Evolutionary conservation across 2,888 invertebrate genomes (phyloP).

Genomic region (Leptinotarsa peninsularis): DNA sequence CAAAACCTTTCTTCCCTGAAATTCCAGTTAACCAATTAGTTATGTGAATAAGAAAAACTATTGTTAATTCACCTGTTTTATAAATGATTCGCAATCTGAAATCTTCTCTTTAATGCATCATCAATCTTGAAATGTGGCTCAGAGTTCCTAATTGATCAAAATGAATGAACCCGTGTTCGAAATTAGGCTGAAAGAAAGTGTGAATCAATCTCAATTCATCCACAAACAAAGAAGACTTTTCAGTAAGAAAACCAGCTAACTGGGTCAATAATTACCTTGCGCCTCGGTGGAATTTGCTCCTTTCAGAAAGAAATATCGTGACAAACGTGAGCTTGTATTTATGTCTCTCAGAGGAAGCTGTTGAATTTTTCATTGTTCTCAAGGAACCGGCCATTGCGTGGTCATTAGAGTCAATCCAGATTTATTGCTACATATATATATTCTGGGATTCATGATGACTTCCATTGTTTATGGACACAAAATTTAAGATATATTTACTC

Average conservation of each 20-base stretch:
- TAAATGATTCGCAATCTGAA: not conserved
- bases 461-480: too few relatives aligned
- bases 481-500: too few relatives aligned
- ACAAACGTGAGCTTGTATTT: not conserved
- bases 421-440: not conserved
- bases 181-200: constrained; percentile 2
- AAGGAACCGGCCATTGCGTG: not conserved
- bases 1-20: too few relatives aligned
- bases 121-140: not conserved
- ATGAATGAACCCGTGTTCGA: not conserved
- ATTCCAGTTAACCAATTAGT: not conserved
- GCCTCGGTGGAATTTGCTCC: not conserved
- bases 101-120: not conserved
- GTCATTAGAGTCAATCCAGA: not conserved
- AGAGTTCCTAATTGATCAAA: not conserved
- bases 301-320: constrained; percentile 2
- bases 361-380: constrained; percentile 14
- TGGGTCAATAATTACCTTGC: constrained; percentile 5
- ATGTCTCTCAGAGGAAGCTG: not conserved
- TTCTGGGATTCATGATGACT: too few relatives aligned
- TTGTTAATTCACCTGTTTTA: not conserved
- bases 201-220: constrained; percentile 16
- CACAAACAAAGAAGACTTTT: not conserved
- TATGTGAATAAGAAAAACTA: not conserved
- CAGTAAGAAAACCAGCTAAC: constrained; percentile 5